Base-by-base conservation (phyloP, 2,888 invertebrate genomes). In the Caenorhabditis sp. region DNA sequence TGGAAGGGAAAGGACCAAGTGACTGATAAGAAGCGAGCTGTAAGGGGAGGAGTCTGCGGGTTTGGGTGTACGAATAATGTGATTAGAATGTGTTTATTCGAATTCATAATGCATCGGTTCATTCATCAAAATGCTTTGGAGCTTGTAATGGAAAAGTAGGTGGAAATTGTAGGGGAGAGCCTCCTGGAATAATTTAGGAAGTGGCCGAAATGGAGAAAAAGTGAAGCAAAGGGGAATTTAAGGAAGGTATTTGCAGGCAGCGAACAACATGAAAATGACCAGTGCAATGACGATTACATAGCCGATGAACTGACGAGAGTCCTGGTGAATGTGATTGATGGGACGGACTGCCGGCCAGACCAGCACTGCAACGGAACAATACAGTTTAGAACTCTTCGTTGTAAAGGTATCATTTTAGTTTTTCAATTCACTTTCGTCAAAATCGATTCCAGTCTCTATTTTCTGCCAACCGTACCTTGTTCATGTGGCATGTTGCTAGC, bases 281-380 rank as follows among this genome's bases (percentile, higher is more conserved):
- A 87, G 55, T 15, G 87, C 87, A 40, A 87, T 87, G 28, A 87
- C 40, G 58, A 87, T 22, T 15, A 87, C 85, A 51, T 87, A 87
- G 50, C 87, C 87, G 67, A 87, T 82, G 78, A 87, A 87, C 40
- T 82, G 83, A 32, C 76, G 65, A 24, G 82, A 80, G 56, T 87
- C 85, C 53, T 85, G 87, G 44, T 81, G 83, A 55, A 87, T 85
- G 74, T 85, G 85, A 44, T 84, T 83, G 69, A 68, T 64, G 5
- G 87, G 87, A 37, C 87, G 84, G 56, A 83, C 84, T 32, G 87
- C 84, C 60, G 87, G 87, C 83, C 85, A 87, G 68, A 87, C 82
- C 24, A 82, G 77, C 15, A 85, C 85, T 85, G 81, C n/a, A 40
- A 51, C 26, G 28, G 28, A 28, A n/a, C n/a, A n/a, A n/a, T n/a